phyloP scores from a whole-genome alignment of 53 echinoderm and acorn worm species.

The Holothuria scabra region DNA sequence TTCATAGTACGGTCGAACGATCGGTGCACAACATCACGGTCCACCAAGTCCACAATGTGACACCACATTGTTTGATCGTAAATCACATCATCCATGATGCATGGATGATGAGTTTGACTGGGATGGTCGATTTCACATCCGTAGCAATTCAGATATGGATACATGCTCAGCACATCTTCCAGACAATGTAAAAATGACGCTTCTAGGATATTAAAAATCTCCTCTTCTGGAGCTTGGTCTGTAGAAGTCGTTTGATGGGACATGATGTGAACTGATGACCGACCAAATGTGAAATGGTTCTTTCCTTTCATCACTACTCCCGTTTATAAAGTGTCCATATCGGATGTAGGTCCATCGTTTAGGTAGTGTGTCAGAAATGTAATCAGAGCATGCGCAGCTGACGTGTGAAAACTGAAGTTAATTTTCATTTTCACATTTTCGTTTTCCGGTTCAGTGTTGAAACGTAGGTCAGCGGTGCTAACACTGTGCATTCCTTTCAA shows the following conservation, averaged over 20 bases:
- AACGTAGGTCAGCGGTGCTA: not conserved
- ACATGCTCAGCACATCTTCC: not conserved
- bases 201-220: not conserved
- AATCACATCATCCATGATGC: not conserved
- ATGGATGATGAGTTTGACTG: conserved; percentile 3
- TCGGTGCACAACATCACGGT: not conserved
- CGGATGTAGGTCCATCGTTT: not conserved
- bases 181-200: conserved; percentile 12
- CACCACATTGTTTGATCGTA: conserved; percentile 8
- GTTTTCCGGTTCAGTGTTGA: not conserved
- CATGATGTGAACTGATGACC: not conserved
- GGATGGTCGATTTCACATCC: conserved; percentile 8
- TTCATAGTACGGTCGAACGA: not conserved
- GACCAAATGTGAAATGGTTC: not conserved
- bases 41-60: not conserved
- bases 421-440: not conserved
- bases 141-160: not conserved
- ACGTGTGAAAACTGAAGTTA: too few species aligned
- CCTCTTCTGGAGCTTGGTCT: not conserved
- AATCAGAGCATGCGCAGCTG: too few species aligned
- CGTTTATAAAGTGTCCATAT: not conserved
- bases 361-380: not conserved
- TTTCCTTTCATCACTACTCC: not conserved
- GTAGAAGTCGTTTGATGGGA: not conserved
- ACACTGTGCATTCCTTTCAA: not conserved